Evolutionary conservation across 2,797 vertebrate genomes (phyloP).

Genomic region (Chelidonichthys spinosus): DNA sequence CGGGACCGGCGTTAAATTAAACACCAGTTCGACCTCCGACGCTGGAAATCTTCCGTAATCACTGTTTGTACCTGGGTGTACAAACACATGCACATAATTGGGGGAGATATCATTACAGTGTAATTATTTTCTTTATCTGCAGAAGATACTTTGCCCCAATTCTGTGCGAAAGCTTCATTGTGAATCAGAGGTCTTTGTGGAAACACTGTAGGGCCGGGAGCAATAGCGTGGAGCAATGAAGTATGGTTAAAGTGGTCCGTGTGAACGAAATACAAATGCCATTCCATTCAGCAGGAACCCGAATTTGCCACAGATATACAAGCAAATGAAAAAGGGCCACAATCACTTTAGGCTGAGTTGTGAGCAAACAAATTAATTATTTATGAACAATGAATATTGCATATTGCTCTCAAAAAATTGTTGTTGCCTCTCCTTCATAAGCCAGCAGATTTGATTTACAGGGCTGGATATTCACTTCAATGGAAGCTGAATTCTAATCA

Average conservation of each 20-base stretch:
- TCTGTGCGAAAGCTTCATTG: constrained; percentile 53
- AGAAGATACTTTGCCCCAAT: constrained; percentile 51
- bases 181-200: constrained; percentile 52
- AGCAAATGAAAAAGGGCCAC: constrained; percentile 74
- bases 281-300: constrained; percentile 57
- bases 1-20: constrained; percentile 43
- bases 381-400: constrained; percentile 83
- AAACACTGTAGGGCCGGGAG: constrained; percentile 40
- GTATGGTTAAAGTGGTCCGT: constrained; percentile 61
- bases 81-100: constrained; percentile 69
- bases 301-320: constrained; percentile 59
- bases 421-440: constrained; percentile 75
- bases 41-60: constrained; percentile 45
- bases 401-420: constrained; percentile 80
- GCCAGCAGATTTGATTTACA: constrained; percentile 78
- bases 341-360: constrained; percentile 77
- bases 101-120: constrained; percentile 58
- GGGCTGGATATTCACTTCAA: constrained; percentile 63
- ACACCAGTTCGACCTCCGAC: constrained; percentile 24
- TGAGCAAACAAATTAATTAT: constrained; percentile 81
- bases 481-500: constrained; percentile 70
- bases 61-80: constrained; percentile 58
- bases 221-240: constrained; percentile 65
- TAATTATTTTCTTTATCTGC: constrained; percentile 68
- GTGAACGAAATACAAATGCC: constrained; percentile 72